phyloP scores from a whole-genome alignment of 1,140 invertebrate genomes.

The Antheraea mylitta region DNA sequence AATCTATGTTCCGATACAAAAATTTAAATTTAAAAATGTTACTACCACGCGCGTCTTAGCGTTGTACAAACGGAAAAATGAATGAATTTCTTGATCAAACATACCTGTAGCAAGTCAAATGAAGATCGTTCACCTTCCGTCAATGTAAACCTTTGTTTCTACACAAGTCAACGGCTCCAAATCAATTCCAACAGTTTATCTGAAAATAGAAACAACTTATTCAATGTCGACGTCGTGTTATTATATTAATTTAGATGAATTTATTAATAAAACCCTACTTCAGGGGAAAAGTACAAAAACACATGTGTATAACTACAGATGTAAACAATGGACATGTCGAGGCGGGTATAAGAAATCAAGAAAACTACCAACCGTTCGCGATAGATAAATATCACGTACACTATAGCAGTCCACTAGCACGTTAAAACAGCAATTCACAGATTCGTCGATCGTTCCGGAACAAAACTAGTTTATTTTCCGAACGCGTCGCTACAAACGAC shows the following conservation, averaged over 20 bases:
- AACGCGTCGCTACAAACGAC: slow-evolving; percentile 40
- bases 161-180: slow-evolving; percentile 65
- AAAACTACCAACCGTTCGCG: slow-evolving; percentile 61
- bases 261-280: slow-evolving; percentile 53
- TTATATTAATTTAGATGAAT: slow-evolving; percentile 8
- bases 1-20: slow-evolving; percentile 24
- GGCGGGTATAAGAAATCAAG: slow-evolving; percentile 31
- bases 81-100: slow-evolving; percentile 46
- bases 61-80: slow-evolving; percentile 13
- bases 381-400: slow-evolving; percentile 53
- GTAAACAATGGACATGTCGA: slow-evolving; percentile 63
- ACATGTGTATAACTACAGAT: slow-evolving; percentile 52
- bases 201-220: slow-evolving; percentile 74
- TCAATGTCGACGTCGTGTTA: slow-evolving; percentile 40
- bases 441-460: slow-evolving; percentile 53
- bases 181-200: slow-evolving; percentile 72
- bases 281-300: slow-evolving; percentile 46
- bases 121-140: slow-evolving; percentile 65
- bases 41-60: slow-evolving; percentile 10
- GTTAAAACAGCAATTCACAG: slow-evolving; percentile 45
- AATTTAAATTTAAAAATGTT: slow-evolving; percentile 21
- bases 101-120: slow-evolving; percentile 59
- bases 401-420: slow-evolving; percentile 65
- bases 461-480: slow-evolving; percentile 72
- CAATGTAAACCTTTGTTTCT: slow-evolving; percentile 70